A percentile compares a stretch with the other conserved stretches of the same genome.
These are phyloP conservation scores for Myanophis thanlyinensis DNA, from an alignment of 2,113 vertebrate genomes.

Conservation along the genomic window DNA sequence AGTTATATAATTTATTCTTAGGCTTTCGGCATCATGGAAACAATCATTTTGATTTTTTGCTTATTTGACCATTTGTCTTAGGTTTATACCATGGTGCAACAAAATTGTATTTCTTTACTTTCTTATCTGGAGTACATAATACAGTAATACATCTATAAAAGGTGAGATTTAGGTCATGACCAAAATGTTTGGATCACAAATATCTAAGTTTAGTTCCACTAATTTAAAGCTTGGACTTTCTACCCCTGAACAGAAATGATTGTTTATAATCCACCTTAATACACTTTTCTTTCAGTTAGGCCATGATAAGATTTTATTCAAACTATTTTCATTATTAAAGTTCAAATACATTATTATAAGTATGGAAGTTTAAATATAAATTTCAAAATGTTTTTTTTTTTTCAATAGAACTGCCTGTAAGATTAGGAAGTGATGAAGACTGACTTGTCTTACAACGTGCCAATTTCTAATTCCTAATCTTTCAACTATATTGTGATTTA, in stretches of 20 bases:
- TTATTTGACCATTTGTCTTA: not conserved
- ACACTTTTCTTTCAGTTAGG: not conserved
- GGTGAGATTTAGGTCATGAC: not conserved
- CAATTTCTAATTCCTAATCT: no score
- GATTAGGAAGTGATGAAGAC: constrained; percentile 45
- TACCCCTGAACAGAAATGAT: accelerated
- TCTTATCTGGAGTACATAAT: not conserved
- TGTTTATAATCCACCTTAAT: not conserved
- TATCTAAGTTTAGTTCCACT: not conserved
- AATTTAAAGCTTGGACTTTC: not conserved
- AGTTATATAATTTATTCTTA: not conserved
- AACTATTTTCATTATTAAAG: constrained; percentile 9
- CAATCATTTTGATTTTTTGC: not conserved
- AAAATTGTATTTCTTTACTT: not conserved
- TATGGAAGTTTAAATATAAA: constrained; percentile 18
- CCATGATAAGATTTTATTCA: constrained; percentile 8
- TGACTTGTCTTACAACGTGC: constrained; percentile 30
- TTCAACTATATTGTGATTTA: constrained; percentile 51
- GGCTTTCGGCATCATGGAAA: not conserved
- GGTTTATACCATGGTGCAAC: not conserved
- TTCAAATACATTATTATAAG: not conserved
- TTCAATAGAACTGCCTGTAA: constrained; percentile 9
- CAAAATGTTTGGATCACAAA: not conserved
- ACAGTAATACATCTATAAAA: not conserved
- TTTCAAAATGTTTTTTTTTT: constrained; percentile 44